Evolutionary conservation across 2,888 invertebrate species (phyloP).

Genomic region (Cosmorhoe ocellata): DNA sequence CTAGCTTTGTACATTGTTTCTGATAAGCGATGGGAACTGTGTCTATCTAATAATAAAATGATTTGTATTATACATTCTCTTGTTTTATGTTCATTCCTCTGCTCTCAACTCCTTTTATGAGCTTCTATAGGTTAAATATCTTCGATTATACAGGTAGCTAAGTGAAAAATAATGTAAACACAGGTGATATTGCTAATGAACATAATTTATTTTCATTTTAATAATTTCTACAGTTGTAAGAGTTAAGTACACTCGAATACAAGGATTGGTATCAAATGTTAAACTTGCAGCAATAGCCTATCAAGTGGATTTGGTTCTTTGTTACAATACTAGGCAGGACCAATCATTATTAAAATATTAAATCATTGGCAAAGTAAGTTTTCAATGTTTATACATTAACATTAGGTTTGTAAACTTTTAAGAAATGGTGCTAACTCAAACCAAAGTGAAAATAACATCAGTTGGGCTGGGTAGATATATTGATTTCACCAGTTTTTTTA

Average conservation of each 20-base stretch:
- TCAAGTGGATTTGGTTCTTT: constrained; percentile 76
- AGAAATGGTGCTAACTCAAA: neutral
- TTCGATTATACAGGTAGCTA: neutral
- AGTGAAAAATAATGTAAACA: constrained; percentile 39
- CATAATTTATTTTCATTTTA: constrained; percentile 78
- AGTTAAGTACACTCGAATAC: constrained; percentile 82
- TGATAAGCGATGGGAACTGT: constrained; percentile 87
- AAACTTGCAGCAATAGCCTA: constrained; percentile 75
- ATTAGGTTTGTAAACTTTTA: no score
- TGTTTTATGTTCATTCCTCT: constrained; percentile 45
- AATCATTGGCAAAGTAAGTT: constrained; percentile 16
- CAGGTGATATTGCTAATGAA: constrained; percentile 68
- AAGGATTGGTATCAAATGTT: constrained; percentile 82
- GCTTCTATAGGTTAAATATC: no score
- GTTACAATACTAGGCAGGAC: constrained; percentile 64
- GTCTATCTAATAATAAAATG: constrained; percentile 87
- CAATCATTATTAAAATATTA: constrained; percentile 49
- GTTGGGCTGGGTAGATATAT: neutral
- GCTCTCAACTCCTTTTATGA: neutral
- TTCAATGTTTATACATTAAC: neutral
- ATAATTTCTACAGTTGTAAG: constrained; percentile 78
- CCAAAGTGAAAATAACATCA: constrained; percentile 1
- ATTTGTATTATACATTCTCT: constrained; percentile 84
- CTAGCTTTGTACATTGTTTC: constrained; percentile 88
- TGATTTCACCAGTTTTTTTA: neutral